Base-by-base conservation (phyloP, 1,140 invertebrate species). In the Drosophila nikananu region DNA sequence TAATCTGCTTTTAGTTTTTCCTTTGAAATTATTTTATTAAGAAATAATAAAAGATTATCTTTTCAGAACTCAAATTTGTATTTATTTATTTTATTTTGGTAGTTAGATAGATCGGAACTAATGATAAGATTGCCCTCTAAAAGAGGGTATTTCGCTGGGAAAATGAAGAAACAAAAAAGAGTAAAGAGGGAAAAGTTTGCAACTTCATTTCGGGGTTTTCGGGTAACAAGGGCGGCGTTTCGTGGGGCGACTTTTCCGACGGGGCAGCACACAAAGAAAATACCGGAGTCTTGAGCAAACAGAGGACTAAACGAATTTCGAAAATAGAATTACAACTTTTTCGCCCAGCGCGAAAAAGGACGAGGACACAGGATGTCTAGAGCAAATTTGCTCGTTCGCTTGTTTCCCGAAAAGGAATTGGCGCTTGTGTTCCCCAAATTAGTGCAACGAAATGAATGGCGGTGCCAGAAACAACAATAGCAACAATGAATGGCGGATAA, bases 291-390 rank as follows among this genome's bases (percentile, higher is more conserved):
- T 80, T 82, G 86, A 37, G 79, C 86, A 91, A 86, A 91, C 81
- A 90, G 81, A 90, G 74, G 80, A 86, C 86, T 90, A 90, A 90
- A 90, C 86, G 86, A 90, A 90, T 90, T 90, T 90, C 76, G 76
- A 86, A 90, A 90, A 90, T 90, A 90, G 84, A 90, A 90, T 90
- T 90, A 90, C 86, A 90, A 90, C 86, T 90, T 90, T 90, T 77
- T 78, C 51, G 80, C 67, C 65, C 77, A 78, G 65, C 57, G 77
- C 62, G 49, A 65, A 55, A 83, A 80, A 46, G 63, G 39, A 21
- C 42, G 57, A 27, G 63, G 9, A 42, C 39, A 71, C 67, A 71
- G 78, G 75, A 81, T 79, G 74, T 67, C 87, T 54, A 67, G 68
- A 84, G 77, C 75, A 57, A 90, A 89, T 84, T 89, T 89, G 81